A percentile compares a stretch with the other conserved stretches of the same genome.
Evolutionary conservation across 1,140 invertebrate genomes (phyloP).

Genomic region (Megathymus violae): DNA sequence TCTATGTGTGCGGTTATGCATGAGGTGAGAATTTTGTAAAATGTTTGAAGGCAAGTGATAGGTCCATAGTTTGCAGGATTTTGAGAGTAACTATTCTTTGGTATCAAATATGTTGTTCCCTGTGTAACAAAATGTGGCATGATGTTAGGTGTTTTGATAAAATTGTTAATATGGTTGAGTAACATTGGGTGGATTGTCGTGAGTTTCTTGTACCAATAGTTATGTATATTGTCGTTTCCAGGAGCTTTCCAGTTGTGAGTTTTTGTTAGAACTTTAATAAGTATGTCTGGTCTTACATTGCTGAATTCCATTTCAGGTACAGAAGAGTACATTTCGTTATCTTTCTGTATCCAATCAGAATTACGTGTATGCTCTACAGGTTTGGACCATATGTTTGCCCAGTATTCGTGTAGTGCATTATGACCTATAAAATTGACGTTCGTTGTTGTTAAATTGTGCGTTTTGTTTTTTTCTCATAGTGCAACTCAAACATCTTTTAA

Average conservation of each 20-base stretch:
- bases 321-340: neutral
- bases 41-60: slow-evolving; percentile 4
- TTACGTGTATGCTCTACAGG: neutral
- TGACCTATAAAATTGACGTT: slow-evolving; percentile 37
- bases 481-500: slow-evolving; percentile 29
- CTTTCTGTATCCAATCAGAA: neutral
- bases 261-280: neutral
- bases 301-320: neutral
- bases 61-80: slow-evolving; percentile 24
- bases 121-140: slow-evolving; percentile 31
- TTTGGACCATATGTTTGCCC: neutral
- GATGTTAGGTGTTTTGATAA: slow-evolving; percentile 28
- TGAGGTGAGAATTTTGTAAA: slow-evolving; percentile 7
- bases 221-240: slow-evolving; percentile 38
- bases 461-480: slow-evolving; percentile 39
- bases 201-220: slow-evolving; percentile 40
- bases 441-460: slow-evolving; percentile 33
- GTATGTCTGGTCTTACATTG: neutral
- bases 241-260: slow-evolving; percentile 39
- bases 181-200: slow-evolving; percentile 26
- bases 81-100: slow-evolving; percentile 24
- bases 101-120: slow-evolving; percentile 34
- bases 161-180: slow-evolving; percentile 29
- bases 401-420: neutral
- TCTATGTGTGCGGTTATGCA: neutral